Evolutionary conservation across 2,888 invertebrate species (phyloP).

Genomic region (Drosophila fungiperda): DNA sequence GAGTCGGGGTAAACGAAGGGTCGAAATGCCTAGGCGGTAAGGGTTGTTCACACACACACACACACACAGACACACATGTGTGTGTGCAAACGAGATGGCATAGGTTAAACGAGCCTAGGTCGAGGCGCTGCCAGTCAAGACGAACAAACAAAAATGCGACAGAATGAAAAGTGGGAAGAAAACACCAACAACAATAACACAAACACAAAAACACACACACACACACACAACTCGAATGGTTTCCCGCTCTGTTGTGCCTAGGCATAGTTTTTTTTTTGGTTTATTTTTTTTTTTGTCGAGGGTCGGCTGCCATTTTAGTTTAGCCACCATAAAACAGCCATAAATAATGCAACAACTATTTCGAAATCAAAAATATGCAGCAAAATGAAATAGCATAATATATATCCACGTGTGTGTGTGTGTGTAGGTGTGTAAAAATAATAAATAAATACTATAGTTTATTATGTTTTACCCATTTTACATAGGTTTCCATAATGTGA

Average conservation of each 20-base stretch:
- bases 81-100: slow-evolving; percentile 46
- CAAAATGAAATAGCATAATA: not conserved
- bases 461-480: not conserved
- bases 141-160: slow-evolving; percentile 20
- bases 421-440: not conserved
- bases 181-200: not conserved
- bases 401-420: not conserved
- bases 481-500: not conserved
- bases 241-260: slow-evolving; percentile 3
- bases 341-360: slow-evolving; percentile 29
- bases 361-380: slow-evolving; percentile 8
- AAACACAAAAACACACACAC: not conserved
- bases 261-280: not conserved
- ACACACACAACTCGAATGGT: slow-evolving; percentile 1
- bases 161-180: slow-evolving; percentile 18
- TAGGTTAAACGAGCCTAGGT: slow-evolving; percentile 49
- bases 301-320: slow-evolving; percentile 52
- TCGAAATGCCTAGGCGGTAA: slow-evolving; percentile 46
- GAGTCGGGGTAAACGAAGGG: slow-evolving; percentile 22
- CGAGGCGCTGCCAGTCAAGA: slow-evolving; percentile 18
- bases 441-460: not conserved
- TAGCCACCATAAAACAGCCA: slow-evolving; percentile 29
- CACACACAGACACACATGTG: slow-evolving; percentile 19
- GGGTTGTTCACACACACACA: slow-evolving; percentile 52
- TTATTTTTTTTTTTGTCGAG: not conserved